Evolutionary conservation across 2,797 vertebrate species (phyloP).

Genomic region (Sandelia bainsii): DNA sequence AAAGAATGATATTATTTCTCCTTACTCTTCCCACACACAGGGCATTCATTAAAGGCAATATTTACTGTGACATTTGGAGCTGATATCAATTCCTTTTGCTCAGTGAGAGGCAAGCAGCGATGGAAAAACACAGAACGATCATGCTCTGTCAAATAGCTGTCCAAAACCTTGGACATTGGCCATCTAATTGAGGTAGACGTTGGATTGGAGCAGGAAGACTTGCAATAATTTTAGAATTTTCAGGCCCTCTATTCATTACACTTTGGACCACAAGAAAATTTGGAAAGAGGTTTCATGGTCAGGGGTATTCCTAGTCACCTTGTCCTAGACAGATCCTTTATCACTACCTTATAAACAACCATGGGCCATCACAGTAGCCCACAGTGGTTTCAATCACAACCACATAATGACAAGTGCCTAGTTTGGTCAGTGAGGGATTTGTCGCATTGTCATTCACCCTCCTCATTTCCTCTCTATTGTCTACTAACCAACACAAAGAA

Average conservation of each 20-base stretch:
- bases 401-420: background rate
- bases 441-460: background rate
- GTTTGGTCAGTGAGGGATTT: background rate
- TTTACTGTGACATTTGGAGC: constrained; percentile 68
- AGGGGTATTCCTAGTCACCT: background rate
- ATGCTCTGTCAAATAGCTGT: background rate
- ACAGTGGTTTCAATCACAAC: background rate
- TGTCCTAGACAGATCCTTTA: too few species aligned
- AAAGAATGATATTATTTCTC: constrained; percentile 42
- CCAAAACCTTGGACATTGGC: background rate
- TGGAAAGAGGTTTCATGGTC: background rate
- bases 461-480: too few species aligned
- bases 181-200: background rate
- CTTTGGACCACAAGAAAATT: background rate
- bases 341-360: too few species aligned
- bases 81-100: constrained; percentile 38
- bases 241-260: background rate
- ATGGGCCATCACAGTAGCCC: too few species aligned
- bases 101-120: background rate
- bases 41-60: constrained; percentile 57
- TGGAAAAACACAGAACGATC: constrained; percentile 12
- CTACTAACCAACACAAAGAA: too few species aligned
- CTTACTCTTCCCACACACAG: constrained; percentile 28
- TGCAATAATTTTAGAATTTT: background rate
- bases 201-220: background rate